Conservation (phyloP, 2,888 invertebrate genomes). For the Rhaphigaster nebulosa region DNA sequence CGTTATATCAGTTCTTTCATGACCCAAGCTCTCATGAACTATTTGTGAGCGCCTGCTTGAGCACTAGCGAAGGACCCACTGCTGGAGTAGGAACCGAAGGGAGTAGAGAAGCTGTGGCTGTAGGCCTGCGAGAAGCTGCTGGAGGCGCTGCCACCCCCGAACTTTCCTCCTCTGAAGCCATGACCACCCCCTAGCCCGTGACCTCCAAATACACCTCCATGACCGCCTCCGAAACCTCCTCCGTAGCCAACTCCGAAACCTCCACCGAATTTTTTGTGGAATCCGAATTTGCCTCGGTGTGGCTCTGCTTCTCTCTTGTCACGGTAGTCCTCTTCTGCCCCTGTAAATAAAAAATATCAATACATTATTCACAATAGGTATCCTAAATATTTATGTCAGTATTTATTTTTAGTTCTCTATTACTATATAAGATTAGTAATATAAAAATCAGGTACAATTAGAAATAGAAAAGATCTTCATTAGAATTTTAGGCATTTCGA, state of each 20-base stretch:
- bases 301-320: slow-evolving; percentile 50
- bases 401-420: no score
- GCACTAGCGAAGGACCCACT: slow-evolving; percentile 10
- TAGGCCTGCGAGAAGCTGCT: slow-evolving; percentile 49
- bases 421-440: no score
- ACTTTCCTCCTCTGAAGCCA: background rate
- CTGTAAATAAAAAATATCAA: background rate
- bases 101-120: slow-evolving; percentile 51
- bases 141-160: slow-evolving; percentile 60
- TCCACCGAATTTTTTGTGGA: slow-evolving; percentile 65
- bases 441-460: no score
- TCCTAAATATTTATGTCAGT: background rate
- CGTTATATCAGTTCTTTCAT: background rate
- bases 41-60: background rate
- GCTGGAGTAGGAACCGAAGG: slow-evolving; percentile 43
- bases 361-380: background rate
- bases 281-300: slow-evolving; percentile 37
- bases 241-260: slow-evolving; percentile 66
- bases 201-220: background rate
- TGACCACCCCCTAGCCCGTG: background rate
- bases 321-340: slow-evolving; percentile 24
- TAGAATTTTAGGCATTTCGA: no score
- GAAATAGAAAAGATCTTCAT: no score
- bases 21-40: background rate
- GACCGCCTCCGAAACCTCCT: slow-evolving; percentile 62